Evolutionary conservation across 2,113 vertebrate species (phyloP).

Genomic region (Trachemys scripta): DNA sequence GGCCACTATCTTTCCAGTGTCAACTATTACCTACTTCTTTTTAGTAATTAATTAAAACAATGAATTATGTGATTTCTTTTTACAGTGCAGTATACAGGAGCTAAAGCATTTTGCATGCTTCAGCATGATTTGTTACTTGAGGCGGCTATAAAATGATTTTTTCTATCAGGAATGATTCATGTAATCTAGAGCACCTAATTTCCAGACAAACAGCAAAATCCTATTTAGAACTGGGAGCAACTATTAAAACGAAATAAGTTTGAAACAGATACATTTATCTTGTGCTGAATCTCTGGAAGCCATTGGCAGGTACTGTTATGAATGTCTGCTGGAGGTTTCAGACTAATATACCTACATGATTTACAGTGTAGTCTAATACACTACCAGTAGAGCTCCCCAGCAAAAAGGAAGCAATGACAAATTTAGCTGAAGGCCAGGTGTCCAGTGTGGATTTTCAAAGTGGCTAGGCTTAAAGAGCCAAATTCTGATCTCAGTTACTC

Average conservation of each 20-base stretch:
- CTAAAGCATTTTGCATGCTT: not conserved
- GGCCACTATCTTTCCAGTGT: not conserved
- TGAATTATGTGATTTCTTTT: conserved; percentile 11
- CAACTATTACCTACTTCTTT: not conserved
- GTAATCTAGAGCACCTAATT: conserved; percentile 2
- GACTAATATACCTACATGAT: not conserved
- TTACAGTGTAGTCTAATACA: not conserved
- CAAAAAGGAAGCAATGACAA: not conserved
- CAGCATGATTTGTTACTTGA: not conserved
- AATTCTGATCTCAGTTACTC: not conserved
- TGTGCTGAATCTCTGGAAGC: not conserved
- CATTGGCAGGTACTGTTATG: not conserved
- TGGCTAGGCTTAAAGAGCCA: not conserved
- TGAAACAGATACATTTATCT: conserved; percentile 6
- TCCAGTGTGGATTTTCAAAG: not conserved
- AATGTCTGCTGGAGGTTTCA: not conserved
- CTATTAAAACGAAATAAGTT: conserved; percentile 23
- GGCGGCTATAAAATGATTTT: not conserved
- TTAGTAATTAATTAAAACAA: conserved; percentile 8
- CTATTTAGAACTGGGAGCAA: not conserved
- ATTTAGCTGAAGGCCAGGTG: conserved; percentile 5
- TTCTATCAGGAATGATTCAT: not conserved
- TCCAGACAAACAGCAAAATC: not conserved
- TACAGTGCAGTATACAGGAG: not conserved
- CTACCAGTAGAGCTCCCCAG: not conserved